Evolutionary conservation across 2,888 invertebrate species (phyloP).

Genomic region (Matsumyia berberina): DNA sequence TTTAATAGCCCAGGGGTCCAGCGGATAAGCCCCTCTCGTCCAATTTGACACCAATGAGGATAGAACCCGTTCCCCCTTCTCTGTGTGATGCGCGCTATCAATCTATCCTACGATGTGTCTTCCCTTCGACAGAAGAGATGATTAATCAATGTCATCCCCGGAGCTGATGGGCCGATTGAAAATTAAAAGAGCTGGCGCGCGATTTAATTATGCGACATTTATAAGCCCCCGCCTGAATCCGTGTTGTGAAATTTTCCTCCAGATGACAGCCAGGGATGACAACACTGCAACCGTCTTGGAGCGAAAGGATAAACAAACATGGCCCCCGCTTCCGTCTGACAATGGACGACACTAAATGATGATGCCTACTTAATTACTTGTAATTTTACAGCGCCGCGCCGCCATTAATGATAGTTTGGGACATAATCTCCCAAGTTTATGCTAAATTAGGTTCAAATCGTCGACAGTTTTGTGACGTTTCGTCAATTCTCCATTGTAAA

Average conservation of each 20-base stretch:
- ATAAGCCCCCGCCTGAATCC: slow-evolving; percentile 51
- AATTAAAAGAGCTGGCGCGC: slow-evolving; percentile 69
- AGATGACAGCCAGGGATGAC: slow-evolving; percentile 51
- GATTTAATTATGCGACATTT: slow-evolving; percentile 74
- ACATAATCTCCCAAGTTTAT: slow-evolving; percentile 58
- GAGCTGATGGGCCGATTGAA: slow-evolving; percentile 73
- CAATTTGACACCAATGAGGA: slow-evolving; percentile 64
- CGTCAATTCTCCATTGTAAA: slow-evolving; percentile 37
- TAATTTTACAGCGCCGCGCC: slow-evolving; percentile 37
- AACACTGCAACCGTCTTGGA: slow-evolving; percentile 43
- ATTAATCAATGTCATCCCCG: slow-evolving; percentile 74
- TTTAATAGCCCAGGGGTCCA: slow-evolving; percentile 75
- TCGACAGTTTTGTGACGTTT: slow-evolving; percentile 34
- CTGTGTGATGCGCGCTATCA: slow-evolving; percentile 55
- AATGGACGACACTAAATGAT: slow-evolving; percentile 62
- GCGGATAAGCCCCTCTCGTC: slow-evolving; percentile 54
- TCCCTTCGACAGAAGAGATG: slow-evolving; percentile 57
- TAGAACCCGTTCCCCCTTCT: slow-evolving; percentile 20
- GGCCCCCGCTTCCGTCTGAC: slow-evolving; percentile 43
- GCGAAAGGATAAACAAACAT: slow-evolving; percentile 43
- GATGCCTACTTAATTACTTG: slow-evolving; percentile 69
- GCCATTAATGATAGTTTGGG: slow-evolving; percentile 65
- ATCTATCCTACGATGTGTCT: slow-evolving; percentile 58
- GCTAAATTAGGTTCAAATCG: slow-evolving; percentile 64
- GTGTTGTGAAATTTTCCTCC: slow-evolving; percentile 34